Conservation (phyloP, 2,113 vertebrate genomes). For the Halichoeres trimaculatus region DNA sequence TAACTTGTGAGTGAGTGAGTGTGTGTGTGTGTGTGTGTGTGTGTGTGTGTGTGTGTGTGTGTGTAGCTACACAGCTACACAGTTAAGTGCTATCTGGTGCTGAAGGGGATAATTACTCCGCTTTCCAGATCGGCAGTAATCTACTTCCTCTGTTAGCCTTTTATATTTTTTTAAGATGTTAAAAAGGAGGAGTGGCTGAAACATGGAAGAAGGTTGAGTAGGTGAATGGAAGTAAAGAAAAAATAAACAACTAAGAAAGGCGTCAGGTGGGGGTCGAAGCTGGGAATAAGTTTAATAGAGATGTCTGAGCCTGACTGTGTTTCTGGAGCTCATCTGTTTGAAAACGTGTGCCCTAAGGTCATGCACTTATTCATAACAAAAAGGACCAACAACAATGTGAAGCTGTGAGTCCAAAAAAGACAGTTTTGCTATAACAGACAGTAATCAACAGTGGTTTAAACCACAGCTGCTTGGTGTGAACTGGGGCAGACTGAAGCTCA, state of each 20-base stretch:
- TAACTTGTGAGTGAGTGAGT: slow-evolving; percentile 44
- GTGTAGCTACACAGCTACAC: slow-evolving; percentile 47
- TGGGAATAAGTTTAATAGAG: no score
- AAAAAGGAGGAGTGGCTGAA: background rate
- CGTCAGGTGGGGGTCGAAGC: no score
- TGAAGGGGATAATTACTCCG: slow-evolving; percentile 79
- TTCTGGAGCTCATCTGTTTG: slow-evolving; percentile 39
- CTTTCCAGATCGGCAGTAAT: slow-evolving; percentile 75
- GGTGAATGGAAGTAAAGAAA: slow-evolving; percentile 7
- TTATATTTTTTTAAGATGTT: slow-evolving; percentile 13
- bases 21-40: background rate
- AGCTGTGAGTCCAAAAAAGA: background rate
- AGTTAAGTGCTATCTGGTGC: slow-evolving; percentile 64
- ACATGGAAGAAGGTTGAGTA: slow-evolving; percentile 22
- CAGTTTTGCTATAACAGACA: no score
- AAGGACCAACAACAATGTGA: background rate
- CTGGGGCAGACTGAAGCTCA: slow-evolving; percentile 34
- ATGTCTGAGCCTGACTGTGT: background rate
- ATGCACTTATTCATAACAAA: slow-evolving; percentile 22
- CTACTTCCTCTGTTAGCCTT: slow-evolving; percentile 51
- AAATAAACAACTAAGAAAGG: background rate
- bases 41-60: background rate
- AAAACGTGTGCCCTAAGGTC: slow-evolving; percentile 53
- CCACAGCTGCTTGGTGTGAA: slow-evolving; percentile 1
- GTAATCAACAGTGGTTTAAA: no score